Evolutionary conservation across 2,888 invertebrate genomes (phyloP).

Genomic region (Diloba caeruleocephala): DNA sequence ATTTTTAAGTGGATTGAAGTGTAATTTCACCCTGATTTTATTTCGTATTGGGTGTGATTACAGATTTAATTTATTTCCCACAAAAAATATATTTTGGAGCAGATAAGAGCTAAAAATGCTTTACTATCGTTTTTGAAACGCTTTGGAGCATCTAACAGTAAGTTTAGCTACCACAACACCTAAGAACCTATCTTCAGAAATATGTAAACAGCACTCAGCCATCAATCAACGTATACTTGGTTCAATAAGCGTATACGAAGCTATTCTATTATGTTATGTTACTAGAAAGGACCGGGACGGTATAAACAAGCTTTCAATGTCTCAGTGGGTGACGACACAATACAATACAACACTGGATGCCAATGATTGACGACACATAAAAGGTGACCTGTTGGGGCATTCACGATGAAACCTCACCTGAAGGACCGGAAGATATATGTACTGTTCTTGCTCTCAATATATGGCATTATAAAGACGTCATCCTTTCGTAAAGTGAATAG

Average conservation of each 20-base stretch:
- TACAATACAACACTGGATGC: background rate
- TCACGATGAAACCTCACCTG: background rate
- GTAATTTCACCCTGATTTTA: background rate
- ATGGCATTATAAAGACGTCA: too few relatives aligned
- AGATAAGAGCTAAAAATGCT: too few relatives aligned
- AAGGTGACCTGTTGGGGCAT: background rate
- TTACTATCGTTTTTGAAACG: too few relatives aligned
- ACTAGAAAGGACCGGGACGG: background rate
- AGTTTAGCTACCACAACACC: too few relatives aligned
- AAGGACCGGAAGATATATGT: background rate
- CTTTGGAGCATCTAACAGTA: too few relatives aligned
- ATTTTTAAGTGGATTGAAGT: background rate
- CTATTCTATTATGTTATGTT: slow-evolving; percentile 13
- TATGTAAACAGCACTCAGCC: slow-evolving; percentile 10
- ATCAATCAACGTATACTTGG: slow-evolving; percentile 12
- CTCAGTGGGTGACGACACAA: background rate
- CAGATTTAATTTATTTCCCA: background rate
- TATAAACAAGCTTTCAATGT: background rate
- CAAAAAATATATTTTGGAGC: background rate
- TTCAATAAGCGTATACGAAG: slow-evolving; percentile 5
- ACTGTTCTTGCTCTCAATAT: background rate
- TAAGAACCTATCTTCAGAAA: background rate
- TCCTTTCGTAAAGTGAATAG: slow-evolving; percentile 2
- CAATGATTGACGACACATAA: background rate
- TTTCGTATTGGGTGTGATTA: background rate